These are phyloP conservation scores for Raphicerus campestris DNA, from an alignment of 2,113 vertebrate genomes.

Conservation along the genomic window DNA sequence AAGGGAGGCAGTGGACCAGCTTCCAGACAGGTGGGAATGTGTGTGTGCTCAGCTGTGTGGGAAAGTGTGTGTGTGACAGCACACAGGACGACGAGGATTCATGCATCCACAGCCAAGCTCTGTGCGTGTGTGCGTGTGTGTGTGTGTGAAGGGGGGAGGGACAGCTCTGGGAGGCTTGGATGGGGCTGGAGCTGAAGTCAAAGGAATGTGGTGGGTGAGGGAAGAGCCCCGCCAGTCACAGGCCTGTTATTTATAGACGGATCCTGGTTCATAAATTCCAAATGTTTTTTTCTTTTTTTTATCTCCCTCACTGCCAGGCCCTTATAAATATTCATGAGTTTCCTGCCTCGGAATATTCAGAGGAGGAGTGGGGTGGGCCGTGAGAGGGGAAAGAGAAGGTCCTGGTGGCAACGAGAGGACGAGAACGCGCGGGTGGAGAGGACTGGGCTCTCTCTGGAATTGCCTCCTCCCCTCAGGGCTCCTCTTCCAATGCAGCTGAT, in stretches of 20 bases:
- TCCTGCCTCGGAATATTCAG: slow-evolving; percentile 65
- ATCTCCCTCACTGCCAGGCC: slow-evolving; percentile 64
- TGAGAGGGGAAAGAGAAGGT: background rate
- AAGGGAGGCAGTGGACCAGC: background rate
- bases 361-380: background rate
- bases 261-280: slow-evolving; percentile 73
- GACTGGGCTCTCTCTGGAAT: background rate
- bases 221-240: slow-evolving; percentile 45
- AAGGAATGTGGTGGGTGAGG: slow-evolving; percentile 29
- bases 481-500: background rate
- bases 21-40: background rate
- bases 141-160: rapidly evolving
- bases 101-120: background rate
- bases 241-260: slow-evolving; percentile 71
- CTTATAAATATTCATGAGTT: slow-evolving; percentile 74
- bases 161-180: background rate
- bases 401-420: background rate
- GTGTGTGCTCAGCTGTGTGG: background rate
- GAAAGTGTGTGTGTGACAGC: background rate
- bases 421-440: rapidly evolving
- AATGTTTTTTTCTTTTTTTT: slow-evolving; percentile 46
- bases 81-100: background rate
- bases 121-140: background rate
- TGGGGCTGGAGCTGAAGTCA: background rate
- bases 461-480: background rate